Evolutionary conservation across 2,113 vertebrate genomes (phyloP).

Genomic region (Centrocercus urophasianus): DNA sequence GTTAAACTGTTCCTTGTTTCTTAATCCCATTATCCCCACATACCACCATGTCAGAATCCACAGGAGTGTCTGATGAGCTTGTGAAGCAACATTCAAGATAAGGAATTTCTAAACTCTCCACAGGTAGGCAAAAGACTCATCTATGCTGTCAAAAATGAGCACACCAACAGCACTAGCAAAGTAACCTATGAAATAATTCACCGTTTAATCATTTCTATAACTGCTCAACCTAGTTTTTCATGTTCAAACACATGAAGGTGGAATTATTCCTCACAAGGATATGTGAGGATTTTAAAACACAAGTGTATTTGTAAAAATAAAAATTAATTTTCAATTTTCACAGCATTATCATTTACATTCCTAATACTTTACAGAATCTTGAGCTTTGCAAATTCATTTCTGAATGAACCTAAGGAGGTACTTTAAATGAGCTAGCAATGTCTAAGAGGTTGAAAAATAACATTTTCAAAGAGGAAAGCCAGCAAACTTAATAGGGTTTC

Average conservation of each 20-base stretch:
- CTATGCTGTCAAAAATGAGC: background rate
- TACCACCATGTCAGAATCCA: accelerated
- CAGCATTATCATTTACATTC: background rate
- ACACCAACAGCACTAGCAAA: background rate
- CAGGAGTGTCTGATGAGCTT: background rate
- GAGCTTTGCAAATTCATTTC: background rate
- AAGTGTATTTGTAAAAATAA: background rate
- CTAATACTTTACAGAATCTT: background rate
- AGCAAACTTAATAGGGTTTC: background rate
- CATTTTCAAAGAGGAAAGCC: background rate
- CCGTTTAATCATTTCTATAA: background rate
- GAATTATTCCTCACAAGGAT: background rate
- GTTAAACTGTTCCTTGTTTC: background rate
- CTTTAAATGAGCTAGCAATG: background rate
- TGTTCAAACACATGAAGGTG: background rate
- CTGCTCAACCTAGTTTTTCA: background rate
- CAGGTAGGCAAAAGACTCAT: background rate
- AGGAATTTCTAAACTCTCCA: background rate
- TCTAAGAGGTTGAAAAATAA: background rate
- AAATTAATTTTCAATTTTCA: background rate
- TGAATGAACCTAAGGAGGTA: background rate
- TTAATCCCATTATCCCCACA: background rate
- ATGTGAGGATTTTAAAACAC: background rate
- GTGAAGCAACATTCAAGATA: background rate
- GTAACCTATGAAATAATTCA: background rate